Conservation (phyloP, 37 sponge, comb jelly and placozoan genomes). For the Axinella damicornis region DNA sequence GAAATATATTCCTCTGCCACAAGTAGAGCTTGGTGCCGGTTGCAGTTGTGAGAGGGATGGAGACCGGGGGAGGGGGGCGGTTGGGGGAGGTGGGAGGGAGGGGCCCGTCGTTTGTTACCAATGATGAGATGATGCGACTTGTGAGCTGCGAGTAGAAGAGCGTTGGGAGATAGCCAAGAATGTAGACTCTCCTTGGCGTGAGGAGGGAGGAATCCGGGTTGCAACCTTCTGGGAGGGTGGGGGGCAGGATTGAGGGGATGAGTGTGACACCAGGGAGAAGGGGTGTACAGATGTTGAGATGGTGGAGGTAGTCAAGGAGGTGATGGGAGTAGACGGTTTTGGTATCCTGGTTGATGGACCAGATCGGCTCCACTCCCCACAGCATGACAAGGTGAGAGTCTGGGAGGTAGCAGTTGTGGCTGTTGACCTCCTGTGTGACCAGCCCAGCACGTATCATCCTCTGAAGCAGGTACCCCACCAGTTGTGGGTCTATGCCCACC, state of each 20-base stretch:
- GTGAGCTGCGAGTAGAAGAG: conserved; percentile 38
- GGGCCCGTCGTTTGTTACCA: not conserved
- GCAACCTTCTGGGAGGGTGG: not conserved
- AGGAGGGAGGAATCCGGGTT: conserved; percentile 32
- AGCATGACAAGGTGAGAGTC: conserved; percentile 51
- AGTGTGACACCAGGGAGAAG: conserved; percentile 37
- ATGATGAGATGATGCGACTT: conserved; percentile 2
- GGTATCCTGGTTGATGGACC: not conserved
- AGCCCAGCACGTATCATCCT: conserved; percentile 16
- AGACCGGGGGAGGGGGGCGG: not conserved
- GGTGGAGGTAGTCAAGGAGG: conserved; percentile 45
- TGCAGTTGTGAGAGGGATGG: not conserved
- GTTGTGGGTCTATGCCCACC: conserved; percentile 54
- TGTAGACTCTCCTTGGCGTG: conserved; percentile 43
- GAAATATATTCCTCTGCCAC: conserved; percentile 50
- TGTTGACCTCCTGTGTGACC: not conserved
- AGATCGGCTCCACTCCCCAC: conserved; percentile 54
- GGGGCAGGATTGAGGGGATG: conserved; percentile 31
- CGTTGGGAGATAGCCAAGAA: conserved; percentile 47
- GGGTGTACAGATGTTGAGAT: conserved; percentile 39
- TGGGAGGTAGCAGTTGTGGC: conserved; percentile 26
- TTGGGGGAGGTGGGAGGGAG: conserved; percentile 1
- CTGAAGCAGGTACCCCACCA: conserved; percentile 55
- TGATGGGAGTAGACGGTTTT: conserved; percentile 19
- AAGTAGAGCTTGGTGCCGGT: conserved; percentile 29